Conservation (phyloP, 1,140 invertebrate species). For the Telenomus remus region DNA sequence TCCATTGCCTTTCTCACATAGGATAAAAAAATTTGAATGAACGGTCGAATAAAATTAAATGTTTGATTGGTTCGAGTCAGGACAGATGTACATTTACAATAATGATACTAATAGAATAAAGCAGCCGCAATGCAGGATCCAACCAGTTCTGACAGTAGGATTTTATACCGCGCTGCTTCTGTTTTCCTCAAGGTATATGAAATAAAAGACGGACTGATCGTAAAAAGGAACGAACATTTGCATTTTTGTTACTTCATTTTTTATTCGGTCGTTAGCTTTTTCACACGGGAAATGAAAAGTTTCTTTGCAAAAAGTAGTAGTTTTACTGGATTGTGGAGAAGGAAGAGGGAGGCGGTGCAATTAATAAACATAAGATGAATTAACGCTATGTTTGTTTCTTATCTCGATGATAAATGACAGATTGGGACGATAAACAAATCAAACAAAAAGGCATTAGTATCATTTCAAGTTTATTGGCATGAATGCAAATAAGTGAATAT, state of each 20-base stretch:
- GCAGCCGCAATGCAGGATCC: constrained; percentile 31
- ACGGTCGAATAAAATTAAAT: constrained; percentile 43
- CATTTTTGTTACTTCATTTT: constrained; percentile 18
- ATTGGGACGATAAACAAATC: too few relatives aligned
- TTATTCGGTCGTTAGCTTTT: constrained; percentile 1
- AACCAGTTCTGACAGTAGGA: constrained; percentile 48
- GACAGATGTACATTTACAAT: constrained; percentile 24
- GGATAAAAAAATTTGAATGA: too few relatives aligned
- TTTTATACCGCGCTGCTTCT: constrained; percentile 40
- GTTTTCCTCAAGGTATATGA: constrained; percentile 31
- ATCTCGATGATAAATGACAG: too few relatives aligned
- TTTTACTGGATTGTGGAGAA: constrained; percentile 36
- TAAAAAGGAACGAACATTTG: too few relatives aligned
- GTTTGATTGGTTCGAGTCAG: constrained; percentile 29
- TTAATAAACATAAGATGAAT: too few relatives aligned
- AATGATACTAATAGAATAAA: constrained; percentile 50
- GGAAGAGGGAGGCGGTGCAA: too few relatives aligned
- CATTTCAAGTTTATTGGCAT: too few relatives aligned
- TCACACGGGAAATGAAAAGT: constrained; percentile 19
- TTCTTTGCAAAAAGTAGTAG: constrained; percentile 25
- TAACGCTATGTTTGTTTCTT: too few relatives aligned
- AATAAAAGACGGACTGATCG: constrained; percentile 10
- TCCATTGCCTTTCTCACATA: too few relatives aligned
- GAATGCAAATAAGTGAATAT: too few relatives aligned
- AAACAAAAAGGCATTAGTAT: too few relatives aligned